A percentile compares a stretch with the other conserved stretches of the same genome.
Conservation (phyloP, 2,797 vertebrate species). For the Hephaestus fuliginosus region DNA sequence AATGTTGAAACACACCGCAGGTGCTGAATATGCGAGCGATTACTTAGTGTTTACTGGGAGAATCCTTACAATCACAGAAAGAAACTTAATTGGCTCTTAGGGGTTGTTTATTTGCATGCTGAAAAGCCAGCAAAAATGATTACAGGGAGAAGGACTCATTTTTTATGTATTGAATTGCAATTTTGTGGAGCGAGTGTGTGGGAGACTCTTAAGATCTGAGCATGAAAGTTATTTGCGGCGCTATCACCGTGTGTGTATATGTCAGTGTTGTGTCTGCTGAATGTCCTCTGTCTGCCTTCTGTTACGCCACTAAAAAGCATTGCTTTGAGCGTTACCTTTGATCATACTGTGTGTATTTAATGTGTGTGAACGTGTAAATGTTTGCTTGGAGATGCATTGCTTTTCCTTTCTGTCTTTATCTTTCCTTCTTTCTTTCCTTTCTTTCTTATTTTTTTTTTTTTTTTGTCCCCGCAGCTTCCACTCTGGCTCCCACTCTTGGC, state of each 20-base stretch:
- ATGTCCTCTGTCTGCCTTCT: slow-evolving; percentile 31
- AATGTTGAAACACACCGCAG: slow-evolving; percentile 23
- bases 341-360: slow-evolving; percentile 36
- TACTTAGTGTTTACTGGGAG: slow-evolving; percentile 43
- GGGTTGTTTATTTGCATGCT: slow-evolving; percentile 57
- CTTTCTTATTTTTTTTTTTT: neutral
- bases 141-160: slow-evolving; percentile 33
- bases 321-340: slow-evolving; percentile 51
- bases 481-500: slow-evolving; percentile 74
- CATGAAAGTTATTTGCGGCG: slow-evolving; percentile 22
- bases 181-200: slow-evolving; percentile 7
- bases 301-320: slow-evolving; percentile 39
- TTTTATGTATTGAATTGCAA: slow-evolving; percentile 26
- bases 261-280: slow-evolving; percentile 32
- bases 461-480: slow-evolving; percentile 73
- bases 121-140: slow-evolving; percentile 43
- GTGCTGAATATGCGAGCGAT: slow-evolving; percentile 41
- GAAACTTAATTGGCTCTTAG: slow-evolving; percentile 56
- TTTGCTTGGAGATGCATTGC: slow-evolving; percentile 64
- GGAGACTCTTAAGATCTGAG: slow-evolving; percentile 11
- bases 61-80: slow-evolving; percentile 52
- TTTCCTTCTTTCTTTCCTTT: slow-evolving; percentile 33
- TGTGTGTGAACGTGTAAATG: slow-evolving; percentile 47
- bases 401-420: slow-evolving; percentile 57
- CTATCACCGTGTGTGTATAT: neutral